A percentile compares a stretch with the other conserved stretches of the same genome.
phyloP scores from a whole-genome alignment of 2,888 invertebrate genomes.

The Spisula solida region DNA sequence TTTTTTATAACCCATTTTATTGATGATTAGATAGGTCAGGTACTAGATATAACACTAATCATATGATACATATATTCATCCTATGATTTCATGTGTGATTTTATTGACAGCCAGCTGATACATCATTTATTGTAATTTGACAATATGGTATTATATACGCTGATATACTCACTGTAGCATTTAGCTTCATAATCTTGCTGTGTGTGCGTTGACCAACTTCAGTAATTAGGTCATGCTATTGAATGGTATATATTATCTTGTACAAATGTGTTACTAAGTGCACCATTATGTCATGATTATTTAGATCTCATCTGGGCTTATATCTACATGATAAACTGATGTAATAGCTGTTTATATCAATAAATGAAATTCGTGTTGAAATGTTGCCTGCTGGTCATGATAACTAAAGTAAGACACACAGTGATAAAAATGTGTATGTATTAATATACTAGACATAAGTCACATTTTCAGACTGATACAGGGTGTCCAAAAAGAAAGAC shows the following conservation, averaged over 20 bases:
- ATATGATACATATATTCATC: background rate
- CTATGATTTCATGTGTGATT: slow-evolving; percentile 20
- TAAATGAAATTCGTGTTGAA: background rate
- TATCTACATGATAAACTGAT: background rate
- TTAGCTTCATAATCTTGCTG: background rate
- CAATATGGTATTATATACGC: background rate
- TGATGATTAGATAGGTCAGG: background rate
- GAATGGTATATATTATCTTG: background rate
- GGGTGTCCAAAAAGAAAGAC: no score
- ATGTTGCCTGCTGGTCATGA: background rate
- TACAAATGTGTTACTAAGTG: slow-evolving; percentile 6
- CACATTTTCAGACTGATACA: background rate
- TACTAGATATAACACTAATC: background rate
- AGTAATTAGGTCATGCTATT: slow-evolving; percentile 7
- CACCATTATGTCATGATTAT: slow-evolving; percentile 5
- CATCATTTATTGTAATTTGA: slow-evolving; percentile 27
- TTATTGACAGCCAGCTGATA: slow-evolving; percentile 24
- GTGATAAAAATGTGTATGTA: background rate
- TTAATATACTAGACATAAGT: background rate
- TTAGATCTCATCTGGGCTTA: background rate
- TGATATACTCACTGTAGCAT: background rate
- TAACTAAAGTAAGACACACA: slow-evolving; percentile 16
- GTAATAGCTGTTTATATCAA: slow-evolving; percentile 9
- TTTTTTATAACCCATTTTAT: slow-evolving; percentile 1
- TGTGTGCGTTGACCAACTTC: background rate